A percentile compares a stretch with the other conserved stretches of the same genome.
These are phyloP conservation scores for Cacajao melanocephalus DNA, from an alignment of 2,797 vertebrate genomes.

Conservation along the genomic window DNA sequence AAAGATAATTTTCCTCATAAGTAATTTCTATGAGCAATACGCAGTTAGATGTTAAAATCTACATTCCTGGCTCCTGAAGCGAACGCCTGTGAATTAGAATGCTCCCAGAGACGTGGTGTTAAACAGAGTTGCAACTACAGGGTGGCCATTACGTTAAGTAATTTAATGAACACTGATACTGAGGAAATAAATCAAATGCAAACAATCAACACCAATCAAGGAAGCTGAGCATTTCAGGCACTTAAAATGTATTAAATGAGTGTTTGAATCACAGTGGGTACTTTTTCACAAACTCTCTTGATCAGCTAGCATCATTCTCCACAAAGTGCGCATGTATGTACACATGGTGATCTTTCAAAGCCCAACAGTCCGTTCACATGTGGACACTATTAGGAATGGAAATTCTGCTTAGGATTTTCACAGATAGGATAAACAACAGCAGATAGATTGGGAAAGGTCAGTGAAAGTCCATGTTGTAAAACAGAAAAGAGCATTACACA, in stretches of 20 bases:
- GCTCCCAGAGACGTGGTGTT: slow-evolving; percentile 53
- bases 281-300: slow-evolving; percentile 71
- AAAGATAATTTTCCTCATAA: slow-evolving; percentile 59
- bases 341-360: neutral
- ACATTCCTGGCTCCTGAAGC: slow-evolving; percentile 40
- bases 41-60: slow-evolving; percentile 29
- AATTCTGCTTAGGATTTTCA: neutral
- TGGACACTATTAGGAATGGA: neutral
- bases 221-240: slow-evolving; percentile 75
- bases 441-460: neutral
- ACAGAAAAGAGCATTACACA: neutral
- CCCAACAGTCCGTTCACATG: accelerated
- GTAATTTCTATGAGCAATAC: slow-evolving; percentile 56
- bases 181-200: slow-evolving; percentile 85
- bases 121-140: slow-evolving; percentile 71
- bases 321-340: slow-evolving; percentile 7
- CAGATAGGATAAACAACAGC: neutral
- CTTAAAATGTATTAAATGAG: slow-evolving; percentile 80
- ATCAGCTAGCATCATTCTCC: slow-evolving; percentile 69
- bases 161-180: slow-evolving; percentile 83
- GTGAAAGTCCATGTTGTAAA: neutral
- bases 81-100: slow-evolving; percentile 70
- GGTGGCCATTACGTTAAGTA: slow-evolving; percentile 81
- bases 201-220: slow-evolving; percentile 85
- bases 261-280: slow-evolving; percentile 77